Evolutionary conservation across 2,113 vertebrate species (phyloP).

Genomic region (Albula glossodonta): DNA sequence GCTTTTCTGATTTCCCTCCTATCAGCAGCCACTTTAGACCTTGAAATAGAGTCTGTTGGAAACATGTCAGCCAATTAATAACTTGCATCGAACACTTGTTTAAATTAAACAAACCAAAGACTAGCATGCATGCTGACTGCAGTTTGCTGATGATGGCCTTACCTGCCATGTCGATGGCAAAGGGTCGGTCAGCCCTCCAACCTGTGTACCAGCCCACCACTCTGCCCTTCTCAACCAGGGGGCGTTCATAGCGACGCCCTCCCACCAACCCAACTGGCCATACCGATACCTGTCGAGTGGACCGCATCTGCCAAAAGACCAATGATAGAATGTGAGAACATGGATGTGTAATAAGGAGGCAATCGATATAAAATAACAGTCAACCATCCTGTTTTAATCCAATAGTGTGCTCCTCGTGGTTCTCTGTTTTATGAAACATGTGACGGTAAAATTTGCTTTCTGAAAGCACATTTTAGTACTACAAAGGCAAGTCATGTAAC

Average conservation of each 20-base stretch:
- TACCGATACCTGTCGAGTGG: conserved; percentile 86
- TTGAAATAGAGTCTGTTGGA: too few species aligned
- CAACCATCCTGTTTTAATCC: neutral
- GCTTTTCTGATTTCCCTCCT: too few species aligned
- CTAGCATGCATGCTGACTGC: too few species aligned
- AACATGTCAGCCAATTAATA: too few species aligned
- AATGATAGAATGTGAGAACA: neutral
- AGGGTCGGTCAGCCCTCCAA: conserved; percentile 94
- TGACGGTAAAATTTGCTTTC: neutral
- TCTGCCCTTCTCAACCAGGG: conserved; percentile 86
- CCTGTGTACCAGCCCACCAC: conserved; percentile 98
- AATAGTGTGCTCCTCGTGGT: neutral
- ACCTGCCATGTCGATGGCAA: conserved; percentile 99
- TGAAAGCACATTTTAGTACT: neutral
- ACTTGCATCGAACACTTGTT: too few species aligned
- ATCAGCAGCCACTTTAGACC: too few species aligned
- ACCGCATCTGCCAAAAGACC: conserved; percentile 81
- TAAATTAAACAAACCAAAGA: too few species aligned
- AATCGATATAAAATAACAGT: neutral
- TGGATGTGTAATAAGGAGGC: neutral
- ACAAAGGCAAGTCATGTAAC: neutral
- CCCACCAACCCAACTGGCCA: conserved; percentile 97
- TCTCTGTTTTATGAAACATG: neutral
- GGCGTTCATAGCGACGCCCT: conserved; percentile 90
- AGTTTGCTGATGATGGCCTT: conserved; percentile 39